Base-by-base conservation (phyloP, 23 tunicate species). In the Halocynthia roretzi region DNA sequence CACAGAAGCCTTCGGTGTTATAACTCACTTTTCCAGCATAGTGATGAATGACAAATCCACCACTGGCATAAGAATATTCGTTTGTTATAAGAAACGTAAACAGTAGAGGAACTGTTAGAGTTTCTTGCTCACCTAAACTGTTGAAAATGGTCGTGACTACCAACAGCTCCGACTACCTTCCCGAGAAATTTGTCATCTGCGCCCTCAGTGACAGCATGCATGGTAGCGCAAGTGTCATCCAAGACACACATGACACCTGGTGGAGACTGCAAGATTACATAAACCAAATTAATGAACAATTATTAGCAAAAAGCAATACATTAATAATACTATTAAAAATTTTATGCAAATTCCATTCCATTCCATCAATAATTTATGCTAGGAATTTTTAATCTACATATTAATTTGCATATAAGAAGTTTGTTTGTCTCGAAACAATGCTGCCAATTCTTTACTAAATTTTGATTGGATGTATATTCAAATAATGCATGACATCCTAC, bases 1-100 rank as follows among this genome's bases (percentile, higher is more conserved):
- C 98, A 65, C 93, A 87, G 64, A 94, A 94, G 10, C 94, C 94
- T 50, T 87, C 98, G 8, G 84, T 95, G 21, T 87, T 90, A 52
- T 94, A 94, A 51, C 91, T 80, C 40, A 94, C 98, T 77, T 94
- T 87, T 12, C 98, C 98, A 61, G 98, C 98, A 61, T 94, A 94
- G 66, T 94, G 98, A 67, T 84, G 90, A 64, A 94, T 76, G 52
- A 87, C 80, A 70, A 94, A 94, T 9, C 90, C 86, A 20, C 78
- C 90, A 67, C 97, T 91, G 82, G 7, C 5, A 31, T 15, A 2
- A 18, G 20, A 18, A 67, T 18, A 15, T 67, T n/a, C 11, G 20
- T 15, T 20, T 15, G 12, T 11, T 11, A 15, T 15, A 67, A 15
- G 21, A 67, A 67, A 67, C 21, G 22, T 2, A 67, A 20, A 67